Conservation (phyloP, 2,888 invertebrate species). For the Hirtodrosophila histrioides region DNA sequence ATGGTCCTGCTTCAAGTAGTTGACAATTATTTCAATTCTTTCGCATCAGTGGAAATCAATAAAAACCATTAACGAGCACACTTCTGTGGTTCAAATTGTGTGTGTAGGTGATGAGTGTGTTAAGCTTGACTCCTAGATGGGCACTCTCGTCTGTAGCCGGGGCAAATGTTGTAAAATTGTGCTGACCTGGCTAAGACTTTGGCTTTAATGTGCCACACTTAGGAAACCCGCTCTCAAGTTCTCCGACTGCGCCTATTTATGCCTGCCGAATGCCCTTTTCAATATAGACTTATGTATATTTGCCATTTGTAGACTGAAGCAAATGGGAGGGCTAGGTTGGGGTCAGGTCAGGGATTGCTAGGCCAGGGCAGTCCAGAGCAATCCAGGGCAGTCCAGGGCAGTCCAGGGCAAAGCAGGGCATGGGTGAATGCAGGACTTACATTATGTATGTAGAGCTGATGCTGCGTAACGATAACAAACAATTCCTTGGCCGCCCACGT, state of each 20-base stretch:
- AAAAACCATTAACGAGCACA: too few species aligned
- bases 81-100: too few species aligned
- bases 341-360: slow-evolving; percentile 2
- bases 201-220: slow-evolving; percentile 1
- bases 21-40: too few species aligned
- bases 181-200: slow-evolving; percentile 28
- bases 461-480: slow-evolving; percentile 59
- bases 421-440: slow-evolving; percentile 24
- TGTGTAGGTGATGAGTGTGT: too few species aligned
- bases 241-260: slow-evolving; percentile 2
- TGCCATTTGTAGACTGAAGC: slow-evolving; percentile 37
- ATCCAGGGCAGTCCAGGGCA: too few species aligned
- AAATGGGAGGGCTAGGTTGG: background rate
- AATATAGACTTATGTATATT: slow-evolving; percentile 32
- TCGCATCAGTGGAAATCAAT: too few species aligned
- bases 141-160: too few species aligned
- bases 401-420: too few species aligned
- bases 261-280: slow-evolving; percentile 19
- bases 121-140: too few species aligned
- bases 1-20: too few species aligned
- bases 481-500: slow-evolving; percentile 56
- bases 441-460: slow-evolving; percentile 58
- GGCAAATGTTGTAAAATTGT: slow-evolving; percentile 8
- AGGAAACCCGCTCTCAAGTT: background rate
- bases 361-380: background rate